Evolutionary conservation across 2,888 invertebrate genomes (phyloP).

Genomic region (Caenorhabditis auriculariae): DNA sequence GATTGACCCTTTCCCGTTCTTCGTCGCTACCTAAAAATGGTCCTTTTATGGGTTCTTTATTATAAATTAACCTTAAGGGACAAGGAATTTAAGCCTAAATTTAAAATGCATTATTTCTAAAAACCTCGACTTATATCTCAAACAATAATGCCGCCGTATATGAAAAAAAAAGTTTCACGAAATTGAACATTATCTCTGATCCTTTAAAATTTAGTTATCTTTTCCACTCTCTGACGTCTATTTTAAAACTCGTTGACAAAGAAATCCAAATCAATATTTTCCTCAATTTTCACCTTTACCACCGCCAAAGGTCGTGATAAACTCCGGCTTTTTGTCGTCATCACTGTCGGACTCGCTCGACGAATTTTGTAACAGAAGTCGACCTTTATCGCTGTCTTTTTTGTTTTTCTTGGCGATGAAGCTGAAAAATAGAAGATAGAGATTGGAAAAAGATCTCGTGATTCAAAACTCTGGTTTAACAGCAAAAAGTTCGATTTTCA

Average conservation of each 20-base stretch:
- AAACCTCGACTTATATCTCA: too few relatives aligned
- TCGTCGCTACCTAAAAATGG: too few relatives aligned
- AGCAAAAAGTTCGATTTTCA: too few relatives aligned
- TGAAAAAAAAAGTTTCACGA: too few relatives aligned
- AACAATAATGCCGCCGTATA: too few relatives aligned
- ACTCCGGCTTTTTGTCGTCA: slow-evolving; percentile 32
- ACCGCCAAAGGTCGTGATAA: slow-evolving; percentile 48
- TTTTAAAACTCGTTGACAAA: not conserved
- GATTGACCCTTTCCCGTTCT: too few relatives aligned
- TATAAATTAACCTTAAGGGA: too few relatives aligned
- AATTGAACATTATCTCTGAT: not conserved
- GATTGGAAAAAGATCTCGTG: too few relatives aligned
- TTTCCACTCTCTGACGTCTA: not conserved
- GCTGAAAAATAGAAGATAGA: slow-evolving; percentile 13
- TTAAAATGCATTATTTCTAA: too few relatives aligned
- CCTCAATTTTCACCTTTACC: slow-evolving; percentile 9
- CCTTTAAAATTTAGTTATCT: not conserved
- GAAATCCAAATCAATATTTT: not conserved
- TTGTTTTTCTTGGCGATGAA: slow-evolving; percentile 27
- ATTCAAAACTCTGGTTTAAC: too few relatives aligned
- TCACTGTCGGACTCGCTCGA: slow-evolving; percentile 17
- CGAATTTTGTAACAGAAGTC: slow-evolving; percentile 19
- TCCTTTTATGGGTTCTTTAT: too few relatives aligned
- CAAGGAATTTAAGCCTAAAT: too few relatives aligned
- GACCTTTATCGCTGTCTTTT: slow-evolving; percentile 23